Conservation (phyloP, 2,888 invertebrate species). For the Drosophila meridionalis region DNA sequence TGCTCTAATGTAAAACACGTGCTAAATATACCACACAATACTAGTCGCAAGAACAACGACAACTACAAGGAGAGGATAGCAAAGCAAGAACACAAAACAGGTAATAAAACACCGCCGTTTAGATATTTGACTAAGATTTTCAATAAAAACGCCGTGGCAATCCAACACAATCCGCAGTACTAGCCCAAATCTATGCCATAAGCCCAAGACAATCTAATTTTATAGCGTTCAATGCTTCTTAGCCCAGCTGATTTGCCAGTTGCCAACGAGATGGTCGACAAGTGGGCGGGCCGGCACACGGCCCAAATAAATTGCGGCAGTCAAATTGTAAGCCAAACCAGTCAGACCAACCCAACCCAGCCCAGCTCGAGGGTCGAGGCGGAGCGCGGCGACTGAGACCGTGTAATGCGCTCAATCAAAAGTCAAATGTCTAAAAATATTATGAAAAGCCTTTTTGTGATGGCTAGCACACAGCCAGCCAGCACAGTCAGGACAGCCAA, state of each 20-base stretch:
- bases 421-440: constrained; percentile 81
- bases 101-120: constrained; percentile 78
- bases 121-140: constrained; percentile 78
- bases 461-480: constrained; percentile 19
- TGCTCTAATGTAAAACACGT: constrained; percentile 64
- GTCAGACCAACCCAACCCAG: too few relatives aligned
- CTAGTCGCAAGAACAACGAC: background rate
- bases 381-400: constrained; percentile 15
- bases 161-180: constrained; percentile 30
- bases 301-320: constrained; percentile 74
- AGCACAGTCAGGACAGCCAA: constrained; percentile 3
- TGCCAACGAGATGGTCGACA: constrained; percentile 18
- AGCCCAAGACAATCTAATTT: constrained; percentile 79
- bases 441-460: constrained; percentile 76
- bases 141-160: constrained; percentile 69
- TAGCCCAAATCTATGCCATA: constrained; percentile 64
- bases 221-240: constrained; percentile 59
- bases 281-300: background rate
- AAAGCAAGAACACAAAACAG: constrained; percentile 55
- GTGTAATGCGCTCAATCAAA: constrained; percentile 81
- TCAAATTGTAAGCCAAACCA: constrained; percentile 68
- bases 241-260: constrained; percentile 47
- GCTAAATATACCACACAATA: constrained; percentile 56
- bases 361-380: background rate
- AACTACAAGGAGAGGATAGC: background rate